These are phyloP conservation scores for Holothuria leucospilota DNA, from an alignment of 53 echinoderm and acorn worm genomes.

Conservation along the genomic window DNA sequence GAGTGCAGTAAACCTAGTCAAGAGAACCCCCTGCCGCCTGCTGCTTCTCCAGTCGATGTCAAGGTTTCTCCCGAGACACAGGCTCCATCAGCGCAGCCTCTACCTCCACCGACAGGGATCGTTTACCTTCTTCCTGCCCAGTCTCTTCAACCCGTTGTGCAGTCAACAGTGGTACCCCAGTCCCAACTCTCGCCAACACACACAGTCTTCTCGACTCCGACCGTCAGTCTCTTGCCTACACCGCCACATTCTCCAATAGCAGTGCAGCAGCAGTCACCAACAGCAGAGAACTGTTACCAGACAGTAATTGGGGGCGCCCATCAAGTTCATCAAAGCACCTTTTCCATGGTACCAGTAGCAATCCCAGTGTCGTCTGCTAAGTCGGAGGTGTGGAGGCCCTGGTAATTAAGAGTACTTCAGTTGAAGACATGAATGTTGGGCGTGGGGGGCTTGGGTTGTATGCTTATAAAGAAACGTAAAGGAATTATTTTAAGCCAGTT, in stretches of 20 bases:
- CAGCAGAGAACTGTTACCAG: not conserved
- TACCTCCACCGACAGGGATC: conserved; percentile 1
- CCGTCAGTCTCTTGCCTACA: conserved; percentile 29
- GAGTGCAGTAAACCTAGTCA: not conserved
- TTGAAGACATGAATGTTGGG: not conserved
- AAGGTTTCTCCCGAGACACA: not conserved
- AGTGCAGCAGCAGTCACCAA: not conserved
- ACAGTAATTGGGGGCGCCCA: not conserved
- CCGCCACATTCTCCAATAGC: conserved; percentile 41
- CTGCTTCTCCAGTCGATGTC: not conserved
- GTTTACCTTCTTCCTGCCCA: conserved; percentile 30
- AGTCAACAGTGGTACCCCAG: not conserved
- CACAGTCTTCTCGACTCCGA: not conserved
- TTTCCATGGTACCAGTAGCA: conserved; percentile 13
- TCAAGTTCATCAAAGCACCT: not conserved
- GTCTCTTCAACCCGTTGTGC: conserved; percentile 2
- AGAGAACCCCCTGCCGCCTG: not conserved
- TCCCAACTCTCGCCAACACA: not conserved
- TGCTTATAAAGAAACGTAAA: too few species aligned
- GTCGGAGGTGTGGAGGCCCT: conserved; percentile 27
- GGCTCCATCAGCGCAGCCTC: not conserved
- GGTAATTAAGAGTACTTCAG: conserved; percentile 6
- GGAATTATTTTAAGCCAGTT: too few species aligned
- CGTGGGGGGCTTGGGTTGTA: too few species aligned
- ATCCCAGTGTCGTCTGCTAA: conserved; percentile 39